A percentile compares a stretch with the other conserved stretches of the same genome.
phyloP scores from a whole-genome alignment of 37 sponge, comb jelly and placozoan species.

The Ephydatia muelleri region DNA sequence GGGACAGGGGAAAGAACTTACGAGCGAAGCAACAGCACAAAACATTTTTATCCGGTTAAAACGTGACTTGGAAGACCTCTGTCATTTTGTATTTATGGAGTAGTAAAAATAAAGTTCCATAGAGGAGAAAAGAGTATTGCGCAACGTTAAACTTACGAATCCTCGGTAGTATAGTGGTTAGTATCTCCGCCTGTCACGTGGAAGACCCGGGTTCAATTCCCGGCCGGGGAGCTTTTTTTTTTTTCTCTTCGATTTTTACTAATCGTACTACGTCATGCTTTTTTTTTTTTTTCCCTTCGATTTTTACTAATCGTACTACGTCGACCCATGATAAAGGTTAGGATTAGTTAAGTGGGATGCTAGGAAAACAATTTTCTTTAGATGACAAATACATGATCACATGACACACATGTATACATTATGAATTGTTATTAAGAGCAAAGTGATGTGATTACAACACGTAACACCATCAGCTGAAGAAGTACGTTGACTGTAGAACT shows the following conservation, averaged over 20 bases:
- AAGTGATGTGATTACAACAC: not conserved
- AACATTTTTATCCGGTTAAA: not conserved
- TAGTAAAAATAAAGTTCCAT: not conserved
- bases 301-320: not conserved
- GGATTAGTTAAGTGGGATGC: too few relatives aligned
- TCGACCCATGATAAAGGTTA: too few relatives aligned
- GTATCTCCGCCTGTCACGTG: slow-evolving; percentile 29
- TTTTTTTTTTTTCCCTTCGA: not conserved
- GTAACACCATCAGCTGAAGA: slow-evolving; percentile 65
- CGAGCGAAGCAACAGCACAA: not conserved
- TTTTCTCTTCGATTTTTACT: not conserved
- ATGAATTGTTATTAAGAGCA: not conserved
- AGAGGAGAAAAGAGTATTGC: too few relatives aligned
- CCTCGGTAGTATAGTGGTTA: slow-evolving; percentile 1
- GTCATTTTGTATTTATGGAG: not conserved
- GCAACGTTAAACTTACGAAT: too few relatives aligned
- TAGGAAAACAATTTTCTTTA: not conserved
- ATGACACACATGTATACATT: too few relatives aligned
- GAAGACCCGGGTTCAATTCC: slow-evolving; percentile 33
- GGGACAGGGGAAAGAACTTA: not conserved
- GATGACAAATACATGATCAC: not conserved
- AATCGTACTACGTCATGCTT: not conserved
- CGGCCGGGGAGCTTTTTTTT: slow-evolving; percentile 23
- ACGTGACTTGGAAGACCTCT: not conserved
- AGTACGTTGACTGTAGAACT: slow-evolving; percentile 77